A percentile compares a stretch with the other conserved stretches of the same genome.
Evolutionary conservation across 1,140 invertebrate species (phyloP).

Genomic region (Drosophila pallidifrons): DNA sequence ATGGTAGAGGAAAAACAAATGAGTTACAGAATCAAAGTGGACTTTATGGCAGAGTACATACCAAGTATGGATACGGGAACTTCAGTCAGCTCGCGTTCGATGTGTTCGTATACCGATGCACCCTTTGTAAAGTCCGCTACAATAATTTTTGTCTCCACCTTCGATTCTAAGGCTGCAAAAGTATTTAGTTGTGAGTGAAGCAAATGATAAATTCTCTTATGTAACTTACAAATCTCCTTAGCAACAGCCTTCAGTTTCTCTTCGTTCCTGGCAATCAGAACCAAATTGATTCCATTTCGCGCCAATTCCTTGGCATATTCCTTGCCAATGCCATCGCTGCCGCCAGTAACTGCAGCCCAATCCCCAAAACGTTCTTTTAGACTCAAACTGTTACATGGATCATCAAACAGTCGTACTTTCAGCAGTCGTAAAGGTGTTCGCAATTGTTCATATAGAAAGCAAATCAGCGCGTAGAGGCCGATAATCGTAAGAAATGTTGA

Average conservation of each 20-base stretch:
- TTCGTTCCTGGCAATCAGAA: slow-evolving; percentile 92
- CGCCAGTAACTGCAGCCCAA: slow-evolving; percentile 91
- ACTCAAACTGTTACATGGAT: slow-evolving; percentile 6
- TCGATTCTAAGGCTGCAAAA: slow-evolving; percentile 77
- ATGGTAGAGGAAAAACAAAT: slow-evolving; percentile 45
- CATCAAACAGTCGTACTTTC: slow-evolving; percentile 5
- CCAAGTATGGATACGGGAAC: slow-evolving; percentile 92
- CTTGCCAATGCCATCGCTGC: slow-evolving; percentile 97
- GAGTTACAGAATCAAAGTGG: neutral
- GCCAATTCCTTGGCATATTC: slow-evolving; percentile 94
- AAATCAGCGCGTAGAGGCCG: slow-evolving; percentile 53
- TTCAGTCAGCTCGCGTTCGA: slow-evolving; percentile 89
- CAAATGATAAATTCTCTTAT: neutral
- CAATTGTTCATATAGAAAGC: slow-evolving; percentile 70
- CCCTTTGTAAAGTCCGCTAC: slow-evolving; percentile 92
- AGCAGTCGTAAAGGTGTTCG: slow-evolving; percentile 54
- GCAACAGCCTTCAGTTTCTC: slow-evolving; percentile 90
- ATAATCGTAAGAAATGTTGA: slow-evolving; percentile 52
- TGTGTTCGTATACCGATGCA: slow-evolving; percentile 88
- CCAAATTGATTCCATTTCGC: slow-evolving; percentile 91
- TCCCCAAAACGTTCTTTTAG: slow-evolving; percentile 58
- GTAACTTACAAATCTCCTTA: slow-evolving; percentile 89
- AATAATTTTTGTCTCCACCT: slow-evolving; percentile 90
- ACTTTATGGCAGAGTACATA: slow-evolving; percentile 82
- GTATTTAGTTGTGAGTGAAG: neutral